Percentiles rank a stretch among this genome's conserved stretches.
phyloP scores from a whole-genome alignment of 2,888 invertebrate genomes.

The Dryobotodes eremita region DNA sequence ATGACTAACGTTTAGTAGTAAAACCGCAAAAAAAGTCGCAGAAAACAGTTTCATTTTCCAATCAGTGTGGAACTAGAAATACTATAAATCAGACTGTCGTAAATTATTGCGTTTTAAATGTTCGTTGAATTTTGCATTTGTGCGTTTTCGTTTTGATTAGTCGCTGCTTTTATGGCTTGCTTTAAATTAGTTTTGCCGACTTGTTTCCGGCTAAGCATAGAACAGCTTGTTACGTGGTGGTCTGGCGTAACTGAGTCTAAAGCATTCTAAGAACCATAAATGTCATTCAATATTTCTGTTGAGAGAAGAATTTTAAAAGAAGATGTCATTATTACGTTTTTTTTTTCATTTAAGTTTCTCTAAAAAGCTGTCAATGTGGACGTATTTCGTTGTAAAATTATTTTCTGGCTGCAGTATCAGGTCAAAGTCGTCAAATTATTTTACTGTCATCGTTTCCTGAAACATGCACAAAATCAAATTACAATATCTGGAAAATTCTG shows the following conservation, averaged over 20 bases:
- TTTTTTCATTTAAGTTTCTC: background rate
- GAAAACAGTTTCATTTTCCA: slow-evolving; percentile 50
- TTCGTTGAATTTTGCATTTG: slow-evolving; percentile 53
- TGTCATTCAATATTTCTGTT: background rate
- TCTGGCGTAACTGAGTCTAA: background rate
- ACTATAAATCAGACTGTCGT: slow-evolving; percentile 52
- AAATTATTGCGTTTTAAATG: slow-evolving; percentile 45
- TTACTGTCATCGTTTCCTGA: background rate
- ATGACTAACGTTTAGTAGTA: slow-evolving; percentile 57
- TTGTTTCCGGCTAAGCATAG: slow-evolving; percentile 9
- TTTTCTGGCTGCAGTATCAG: background rate
- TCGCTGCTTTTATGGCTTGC: slow-evolving; percentile 54
- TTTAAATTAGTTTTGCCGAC: slow-evolving; percentile 48
- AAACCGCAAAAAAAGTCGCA: slow-evolving; percentile 38
- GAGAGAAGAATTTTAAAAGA: background rate
- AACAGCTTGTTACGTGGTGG: slow-evolving; percentile 3
- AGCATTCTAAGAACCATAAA: slow-evolving; percentile 6
- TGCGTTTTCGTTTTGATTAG: slow-evolving; percentile 55
- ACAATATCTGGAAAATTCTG: background rate
- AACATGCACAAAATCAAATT: background rate
- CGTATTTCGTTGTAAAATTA: background rate
- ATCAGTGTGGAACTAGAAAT: slow-evolving; percentile 39
- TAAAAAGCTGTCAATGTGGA: background rate
- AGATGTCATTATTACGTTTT: background rate
- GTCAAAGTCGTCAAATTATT: slow-evolving; percentile 7